These are phyloP conservation scores for Dendrolimus pini DNA, from an alignment of 2,888 invertebrate species.

Conservation along the genomic window DNA sequence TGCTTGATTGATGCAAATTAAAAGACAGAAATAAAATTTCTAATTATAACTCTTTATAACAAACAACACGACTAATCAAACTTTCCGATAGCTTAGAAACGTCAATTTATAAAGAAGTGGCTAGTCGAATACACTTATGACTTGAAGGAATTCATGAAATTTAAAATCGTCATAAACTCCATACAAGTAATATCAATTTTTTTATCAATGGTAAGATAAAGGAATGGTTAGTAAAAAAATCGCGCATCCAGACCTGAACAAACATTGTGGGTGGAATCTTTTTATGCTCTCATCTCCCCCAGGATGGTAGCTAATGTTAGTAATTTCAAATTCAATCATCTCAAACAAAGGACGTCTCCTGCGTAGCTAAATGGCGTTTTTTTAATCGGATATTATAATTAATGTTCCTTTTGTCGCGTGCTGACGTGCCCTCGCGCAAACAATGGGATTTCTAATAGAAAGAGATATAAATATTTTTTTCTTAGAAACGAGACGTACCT, in stretches of 20 bases:
- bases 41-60: no score
- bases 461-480: slow-evolving; percentile 74
- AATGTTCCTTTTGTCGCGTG: slow-evolving; percentile 77
- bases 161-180: no score
- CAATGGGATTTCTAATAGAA: slow-evolving; percentile 74
- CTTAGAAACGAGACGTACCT: slow-evolving; percentile 70
- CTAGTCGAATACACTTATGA: no score
- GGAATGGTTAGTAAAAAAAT: slow-evolving; percentile 17
- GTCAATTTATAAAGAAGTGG: no score
- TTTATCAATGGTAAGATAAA: no score
- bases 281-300: slow-evolving; percentile 41
- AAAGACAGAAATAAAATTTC: no score
- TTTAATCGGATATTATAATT: slow-evolving; percentile 79
- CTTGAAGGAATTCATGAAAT: no score
- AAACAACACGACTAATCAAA: no score
- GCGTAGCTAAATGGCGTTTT: slow-evolving; percentile 72
- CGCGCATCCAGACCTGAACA: slow-evolving; percentile 28
- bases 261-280: slow-evolving; percentile 36
- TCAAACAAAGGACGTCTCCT: slow-evolving; percentile 70
- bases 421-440: slow-evolving; percentile 74
- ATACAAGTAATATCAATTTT: no score
- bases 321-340: slow-evolving; percentile 72
- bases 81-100: no score
- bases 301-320: slow-evolving; percentile 60
- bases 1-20: no score